phyloP scores from a whole-genome alignment of 2,888 invertebrate genomes.

The Noctua janthina region DNA sequence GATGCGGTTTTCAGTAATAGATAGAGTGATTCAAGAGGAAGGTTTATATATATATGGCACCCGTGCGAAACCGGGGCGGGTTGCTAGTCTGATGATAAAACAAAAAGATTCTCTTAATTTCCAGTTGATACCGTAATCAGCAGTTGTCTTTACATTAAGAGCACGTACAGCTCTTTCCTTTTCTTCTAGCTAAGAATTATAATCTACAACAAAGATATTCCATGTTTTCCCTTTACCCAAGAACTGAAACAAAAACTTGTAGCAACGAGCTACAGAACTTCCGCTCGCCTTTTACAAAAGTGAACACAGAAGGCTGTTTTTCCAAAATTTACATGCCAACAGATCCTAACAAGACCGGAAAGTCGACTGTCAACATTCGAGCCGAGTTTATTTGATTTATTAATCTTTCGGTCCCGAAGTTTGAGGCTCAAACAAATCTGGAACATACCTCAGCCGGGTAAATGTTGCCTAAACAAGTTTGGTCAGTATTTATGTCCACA shows the following conservation, averaged over 20 bases:
- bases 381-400: slow-evolving; percentile 58
- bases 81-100: no score
- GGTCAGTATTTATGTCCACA: slow-evolving; percentile 16
- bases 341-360: slow-evolving; percentile 31
- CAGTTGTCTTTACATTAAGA: not conserved
- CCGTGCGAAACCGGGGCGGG: no score
- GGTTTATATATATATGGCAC: no score
- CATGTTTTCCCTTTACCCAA: slow-evolving; percentile 8
- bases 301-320: slow-evolving; percentile 44
- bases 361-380: slow-evolving; percentile 34
- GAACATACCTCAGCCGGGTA: slow-evolving; percentile 23
- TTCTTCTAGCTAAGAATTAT: not conserved
- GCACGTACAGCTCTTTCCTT: not conserved
- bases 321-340: slow-evolving; percentile 52
- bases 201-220: slow-evolving; percentile 4
- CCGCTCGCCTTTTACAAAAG: slow-evolving; percentile 26
- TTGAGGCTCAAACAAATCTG: slow-evolving; percentile 26
- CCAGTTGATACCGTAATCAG: not conserved
- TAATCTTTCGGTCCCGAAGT: slow-evolving; percentile 45
- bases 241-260: not conserved
- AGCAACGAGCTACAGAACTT: not conserved
- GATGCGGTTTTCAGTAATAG: no score
- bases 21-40: no score
- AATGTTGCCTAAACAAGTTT: slow-evolving; percentile 40
- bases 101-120: no score